These are phyloP conservation scores for Agapostemon virescens DNA, from an alignment of 2,888 invertebrate species.

Conservation along the genomic window DNA sequence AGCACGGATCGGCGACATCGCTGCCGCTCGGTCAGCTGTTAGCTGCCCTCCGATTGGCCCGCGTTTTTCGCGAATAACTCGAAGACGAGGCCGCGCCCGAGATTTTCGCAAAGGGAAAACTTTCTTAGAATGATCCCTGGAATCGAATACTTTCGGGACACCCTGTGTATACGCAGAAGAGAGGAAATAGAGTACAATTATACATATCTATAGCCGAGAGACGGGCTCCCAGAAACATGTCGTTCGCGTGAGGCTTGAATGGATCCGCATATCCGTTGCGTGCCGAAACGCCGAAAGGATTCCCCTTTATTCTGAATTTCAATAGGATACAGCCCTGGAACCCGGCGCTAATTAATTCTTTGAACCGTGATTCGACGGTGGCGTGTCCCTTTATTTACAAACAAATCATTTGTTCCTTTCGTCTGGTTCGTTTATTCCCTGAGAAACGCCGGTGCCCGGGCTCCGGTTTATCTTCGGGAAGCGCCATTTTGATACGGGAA, in stretches of 20 bases:
- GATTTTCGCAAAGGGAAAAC: too few relatives aligned
- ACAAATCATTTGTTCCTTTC: slow-evolving; percentile 42
- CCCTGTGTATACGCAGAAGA: not conserved
- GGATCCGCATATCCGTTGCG: slow-evolving; percentile 51
- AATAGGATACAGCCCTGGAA: slow-evolving; percentile 37
- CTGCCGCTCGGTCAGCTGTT: too few relatives aligned
- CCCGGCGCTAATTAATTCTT: slow-evolving; percentile 48
- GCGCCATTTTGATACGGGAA: not conserved
- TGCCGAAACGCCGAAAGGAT: slow-evolving; percentile 31
- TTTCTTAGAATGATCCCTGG: too few relatives aligned
- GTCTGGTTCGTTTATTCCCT: slow-evolving; percentile 3
- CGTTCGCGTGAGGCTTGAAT: slow-evolving; percentile 50
- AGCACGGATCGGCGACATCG: too few relatives aligned
- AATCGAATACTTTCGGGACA: too few relatives aligned
- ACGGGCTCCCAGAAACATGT: slow-evolving; percentile 34
- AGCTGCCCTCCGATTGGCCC: too few relatives aligned
- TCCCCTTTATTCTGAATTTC: slow-evolving; percentile 39
- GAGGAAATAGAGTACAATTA: slow-evolving; percentile 29
- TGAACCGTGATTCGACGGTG: slow-evolving; percentile 36
- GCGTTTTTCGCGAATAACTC: too few relatives aligned
- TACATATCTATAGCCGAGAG: slow-evolving; percentile 8
- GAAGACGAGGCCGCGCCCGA: too few relatives aligned
- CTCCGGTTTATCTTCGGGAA: not conserved
- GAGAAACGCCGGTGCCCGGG: not conserved
- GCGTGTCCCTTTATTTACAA: slow-evolving; percentile 39